These are phyloP conservation scores for Penaeus japonicus DNA, from an alignment of 1,140 invertebrate species.

Conservation along the genomic window DNA sequence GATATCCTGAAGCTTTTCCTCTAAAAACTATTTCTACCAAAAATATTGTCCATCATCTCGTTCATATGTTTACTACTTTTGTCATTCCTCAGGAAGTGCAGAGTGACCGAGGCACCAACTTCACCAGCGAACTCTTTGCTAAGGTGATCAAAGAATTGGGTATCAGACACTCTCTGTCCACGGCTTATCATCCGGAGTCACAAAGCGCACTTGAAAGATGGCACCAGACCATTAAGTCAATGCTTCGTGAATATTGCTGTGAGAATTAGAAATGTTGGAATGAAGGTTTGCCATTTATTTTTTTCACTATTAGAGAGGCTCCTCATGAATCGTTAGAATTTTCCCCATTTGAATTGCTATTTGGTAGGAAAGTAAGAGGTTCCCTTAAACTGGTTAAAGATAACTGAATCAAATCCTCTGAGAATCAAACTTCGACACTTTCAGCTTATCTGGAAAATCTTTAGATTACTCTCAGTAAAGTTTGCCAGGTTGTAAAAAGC, in stretches of 20 bases:
- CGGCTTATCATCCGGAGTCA: background rate
- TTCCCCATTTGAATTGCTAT: background rate
- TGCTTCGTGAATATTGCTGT: background rate
- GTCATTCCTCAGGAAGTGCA: background rate
- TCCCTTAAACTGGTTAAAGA: background rate
- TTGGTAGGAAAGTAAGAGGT: background rate
- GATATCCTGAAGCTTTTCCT: background rate
- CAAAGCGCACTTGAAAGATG: background rate
- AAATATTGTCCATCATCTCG: background rate
- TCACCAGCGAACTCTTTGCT: background rate
- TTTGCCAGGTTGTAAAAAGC: too few relatives aligned
- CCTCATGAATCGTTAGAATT: background rate
- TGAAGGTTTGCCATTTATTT: background rate
- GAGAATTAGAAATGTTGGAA: background rate
- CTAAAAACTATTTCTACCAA: background rate
- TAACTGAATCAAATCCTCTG: background rate
- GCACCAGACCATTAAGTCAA: background rate
- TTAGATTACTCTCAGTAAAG: too few relatives aligned
- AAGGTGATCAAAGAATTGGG: background rate
- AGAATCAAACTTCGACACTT: too few relatives aligned
- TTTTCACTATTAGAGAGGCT: constrained; percentile 2
- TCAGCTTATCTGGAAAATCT: too few relatives aligned
- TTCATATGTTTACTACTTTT: background rate
- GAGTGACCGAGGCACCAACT: constrained; percentile 3
- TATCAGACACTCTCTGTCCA: background rate